Percentiles rank a stretch among this genome's conserved stretches.
Conservation (phyloP, 2,113 vertebrate genomes). For the Anthoscopus minutus region DNA sequence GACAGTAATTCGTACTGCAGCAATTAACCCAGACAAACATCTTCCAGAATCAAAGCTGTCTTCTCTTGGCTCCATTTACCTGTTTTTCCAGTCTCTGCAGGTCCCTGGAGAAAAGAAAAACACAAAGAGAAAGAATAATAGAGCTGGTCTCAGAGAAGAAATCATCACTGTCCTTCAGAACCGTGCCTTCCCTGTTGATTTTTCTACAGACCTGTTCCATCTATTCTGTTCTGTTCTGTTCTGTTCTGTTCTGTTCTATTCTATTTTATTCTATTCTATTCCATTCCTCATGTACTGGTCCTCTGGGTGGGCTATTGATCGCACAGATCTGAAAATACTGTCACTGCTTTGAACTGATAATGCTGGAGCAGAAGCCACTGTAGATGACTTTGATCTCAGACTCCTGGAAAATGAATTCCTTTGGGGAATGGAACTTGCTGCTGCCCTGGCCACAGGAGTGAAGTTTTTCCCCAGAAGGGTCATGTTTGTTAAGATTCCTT, state of each 20-base stretch:
- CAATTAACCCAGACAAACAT: background rate
- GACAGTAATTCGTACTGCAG: background rate
- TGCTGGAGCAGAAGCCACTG: background rate
- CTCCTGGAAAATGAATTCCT: background rate
- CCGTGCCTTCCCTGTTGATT: background rate
- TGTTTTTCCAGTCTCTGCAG: background rate
- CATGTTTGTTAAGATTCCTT: background rate
- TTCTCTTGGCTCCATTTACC: background rate
- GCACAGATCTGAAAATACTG: background rate
- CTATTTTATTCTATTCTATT: too few species aligned
- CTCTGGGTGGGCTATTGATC: fast-evolving
- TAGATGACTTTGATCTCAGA: background rate
- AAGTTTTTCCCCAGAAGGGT: background rate
- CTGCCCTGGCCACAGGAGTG: background rate
- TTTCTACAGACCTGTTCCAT: background rate
- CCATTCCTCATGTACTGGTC: background rate
- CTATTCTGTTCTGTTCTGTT: too few species aligned
- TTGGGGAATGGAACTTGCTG: background rate
- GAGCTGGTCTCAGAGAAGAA: background rate
- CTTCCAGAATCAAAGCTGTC: background rate
- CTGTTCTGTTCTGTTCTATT: too few species aligned
- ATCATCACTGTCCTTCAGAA: background rate
- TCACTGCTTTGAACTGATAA: background rate
- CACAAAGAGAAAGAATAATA: background rate
- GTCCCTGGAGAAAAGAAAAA: background rate